Evolutionary conservation across 2,113 vertebrate species (phyloP), one percentile per base, ranked within the genome.

Genomic region (Puntigrus tetrazona): DNA sequence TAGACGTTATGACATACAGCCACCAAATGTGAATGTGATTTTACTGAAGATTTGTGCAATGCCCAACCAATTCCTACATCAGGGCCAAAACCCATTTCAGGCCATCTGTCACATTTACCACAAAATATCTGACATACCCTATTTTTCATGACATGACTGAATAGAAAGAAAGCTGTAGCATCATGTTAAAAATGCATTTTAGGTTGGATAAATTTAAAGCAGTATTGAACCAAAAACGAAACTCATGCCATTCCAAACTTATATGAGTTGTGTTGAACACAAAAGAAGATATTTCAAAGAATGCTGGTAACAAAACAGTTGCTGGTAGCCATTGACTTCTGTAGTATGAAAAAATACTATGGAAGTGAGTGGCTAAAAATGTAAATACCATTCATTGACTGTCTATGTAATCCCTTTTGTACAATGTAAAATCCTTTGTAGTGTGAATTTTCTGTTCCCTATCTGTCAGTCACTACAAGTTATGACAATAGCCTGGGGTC

Each of bases 1-100:
- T 74, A 83, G 47, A 38, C 50, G 3, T 73, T 83, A 59, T 36
- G 38, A 74, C 29, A 73, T 36, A 74, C 36, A 57, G 31, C 29
- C 59, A n/a, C 63, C 45, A 47, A 73, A 77, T 77, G 47, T 36
- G 75, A 79, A 45, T 74, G 70, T 57, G 38, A 61, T 41, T 59
- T 75, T 43, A 63, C 57, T 61, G 57, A 43, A 63, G 55, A 63
- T 41, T 63, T 43, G 38, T 25, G 55, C 36, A 38, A 29, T 36
- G 74, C 47, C 74, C 65, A 38, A 38, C 34, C 22, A 20, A 38
- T 38, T 77, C 29, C 47, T n/a, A 20, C 7, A 20, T 38, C 50
- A 38, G 31, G 22, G 50, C 50, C 50, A 79, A 79, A n/a, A 63
- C 18, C 34, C 2, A 63, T 79, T 79, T 61, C 3, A 79, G 14